Evolutionary conservation across 1,140 invertebrate genomes (phyloP).

Genomic region (Monomorium pharaonis): DNA sequence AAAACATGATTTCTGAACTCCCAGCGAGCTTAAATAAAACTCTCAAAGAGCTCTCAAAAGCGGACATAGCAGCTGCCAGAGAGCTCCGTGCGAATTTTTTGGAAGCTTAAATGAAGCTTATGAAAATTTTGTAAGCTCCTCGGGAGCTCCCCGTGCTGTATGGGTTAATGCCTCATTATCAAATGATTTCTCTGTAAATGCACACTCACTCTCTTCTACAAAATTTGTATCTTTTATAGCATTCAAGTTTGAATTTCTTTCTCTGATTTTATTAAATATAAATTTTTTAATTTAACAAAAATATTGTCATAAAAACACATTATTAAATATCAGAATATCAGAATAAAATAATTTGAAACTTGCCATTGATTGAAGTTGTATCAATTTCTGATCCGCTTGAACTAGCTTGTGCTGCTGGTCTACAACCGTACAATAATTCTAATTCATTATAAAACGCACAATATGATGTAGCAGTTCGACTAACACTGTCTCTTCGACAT

Average conservation of each 20-base stretch:
- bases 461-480: neutral
- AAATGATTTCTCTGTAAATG: no score
- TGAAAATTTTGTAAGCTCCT: no score
- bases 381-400: neutral
- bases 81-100: no score
- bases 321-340: neutral
- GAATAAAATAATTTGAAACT: neutral
- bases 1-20: no score
- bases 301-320: neutral
- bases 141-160: no score
- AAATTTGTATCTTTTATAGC: neutral
- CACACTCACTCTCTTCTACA: no score
- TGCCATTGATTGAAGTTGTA: neutral
- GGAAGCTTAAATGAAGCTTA: no score
- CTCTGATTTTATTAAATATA: neutral
- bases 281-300: neutral
- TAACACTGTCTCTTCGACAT: slow-evolving; percentile 1
- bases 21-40: no score
- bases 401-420: neutral
- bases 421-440: neutral
- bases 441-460: neutral
- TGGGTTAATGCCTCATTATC: no score
- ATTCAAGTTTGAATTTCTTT: neutral
- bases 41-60: no score
- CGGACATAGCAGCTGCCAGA: no score